Base-by-base conservation (phyloP, 2,888 invertebrate genomes). In the Eulithis testata region DNA sequence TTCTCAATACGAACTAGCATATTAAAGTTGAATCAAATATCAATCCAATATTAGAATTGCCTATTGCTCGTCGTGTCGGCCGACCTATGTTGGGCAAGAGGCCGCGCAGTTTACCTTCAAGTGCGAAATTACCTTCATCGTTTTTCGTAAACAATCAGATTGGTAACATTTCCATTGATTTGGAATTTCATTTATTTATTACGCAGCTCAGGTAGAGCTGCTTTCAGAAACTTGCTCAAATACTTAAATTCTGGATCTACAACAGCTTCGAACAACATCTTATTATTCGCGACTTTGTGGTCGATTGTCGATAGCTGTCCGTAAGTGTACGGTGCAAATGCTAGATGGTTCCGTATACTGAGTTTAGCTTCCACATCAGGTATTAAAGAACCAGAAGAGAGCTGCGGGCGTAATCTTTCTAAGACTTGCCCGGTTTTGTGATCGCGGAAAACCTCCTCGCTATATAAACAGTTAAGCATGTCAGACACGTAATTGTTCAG, bases 321-420 rank as follows among this genome's bases (percentile, higher is more conserved):
- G 51, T 84, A 88, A 0, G 87, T 90, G 68, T 89, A 88, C 0
- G 89, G 82, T 0, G 88, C 85, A 57, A 93, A 86, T 0, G 93
- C 92, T 60, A 89, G 66, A 66, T 89, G 89, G 57, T 89, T 89
- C 44, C 86, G 75, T 45, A 93, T 73, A 72, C 90, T 89, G 1
- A 90, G 73, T 31, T 81, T 82, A 0, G 81, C 68, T 47, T 91
- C 88, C 0, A 82, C 81, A 2, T 86, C 83, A 0, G 90, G 87
- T 27, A 90, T 81, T 0, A 81, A 51, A 5, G 81, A 79, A 0
- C n/a, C 54, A 1, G 77, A 75, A 0, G 88, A 84, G 0, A 88
- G 58, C n/a, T 86, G 81, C 0, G 86, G 86, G 9, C 85, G 81
- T 3, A 93, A 60, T 43, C 79, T 81, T 8, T 77, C 76, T 72